Evolutionary conservation across 2,113 vertebrate genomes (phyloP).

Genomic region (Forbesichthys agassizii): DNA sequence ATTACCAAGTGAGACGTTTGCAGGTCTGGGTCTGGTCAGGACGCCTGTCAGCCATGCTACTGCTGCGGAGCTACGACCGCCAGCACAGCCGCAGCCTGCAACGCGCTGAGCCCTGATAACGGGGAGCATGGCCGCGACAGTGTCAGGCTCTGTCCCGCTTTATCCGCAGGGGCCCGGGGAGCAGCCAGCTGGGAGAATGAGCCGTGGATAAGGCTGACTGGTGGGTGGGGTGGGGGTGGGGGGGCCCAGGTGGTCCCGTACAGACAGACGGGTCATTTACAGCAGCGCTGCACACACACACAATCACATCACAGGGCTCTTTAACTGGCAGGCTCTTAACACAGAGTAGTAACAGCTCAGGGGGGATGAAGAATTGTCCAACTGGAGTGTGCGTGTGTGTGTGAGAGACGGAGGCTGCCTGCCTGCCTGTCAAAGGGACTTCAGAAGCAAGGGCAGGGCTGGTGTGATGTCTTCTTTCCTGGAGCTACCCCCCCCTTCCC

Average conservation of each 20-base stretch:
- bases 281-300: conserved; percentile 56
- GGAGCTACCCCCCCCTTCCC: conserved; percentile 60
- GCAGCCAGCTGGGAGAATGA: conserved; percentile 52
- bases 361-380: conserved; percentile 59
- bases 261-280: conserved; percentile 69
- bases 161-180: too few species aligned
- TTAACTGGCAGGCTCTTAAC: conserved; percentile 26
- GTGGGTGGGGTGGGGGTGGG: conserved; percentile 16
- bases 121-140: too few species aligned
- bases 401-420: conserved; percentile 39
- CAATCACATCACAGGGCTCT: background rate
- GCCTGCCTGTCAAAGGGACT: conserved; percentile 43
- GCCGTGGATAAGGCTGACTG: conserved; percentile 46
- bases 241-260: conserved; percentile 69
- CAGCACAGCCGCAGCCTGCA: too few species aligned
- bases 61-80: too few species aligned
- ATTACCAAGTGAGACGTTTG: too few species aligned
- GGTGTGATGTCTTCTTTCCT: conserved; percentile 56
- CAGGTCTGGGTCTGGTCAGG: too few species aligned
- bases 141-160: too few species aligned
- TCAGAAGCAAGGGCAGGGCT: conserved; percentile 44
- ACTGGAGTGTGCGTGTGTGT: conserved; percentile 21
- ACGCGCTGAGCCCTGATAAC: too few species aligned
- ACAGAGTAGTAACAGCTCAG: conserved; percentile 68
- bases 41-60: too few species aligned